A percentile compares a stretch with the other conserved stretches of the same genome.
Evolutionary conservation across 2,113 vertebrate genomes (phyloP).

Genomic region (Notothenia rossii): DNA sequence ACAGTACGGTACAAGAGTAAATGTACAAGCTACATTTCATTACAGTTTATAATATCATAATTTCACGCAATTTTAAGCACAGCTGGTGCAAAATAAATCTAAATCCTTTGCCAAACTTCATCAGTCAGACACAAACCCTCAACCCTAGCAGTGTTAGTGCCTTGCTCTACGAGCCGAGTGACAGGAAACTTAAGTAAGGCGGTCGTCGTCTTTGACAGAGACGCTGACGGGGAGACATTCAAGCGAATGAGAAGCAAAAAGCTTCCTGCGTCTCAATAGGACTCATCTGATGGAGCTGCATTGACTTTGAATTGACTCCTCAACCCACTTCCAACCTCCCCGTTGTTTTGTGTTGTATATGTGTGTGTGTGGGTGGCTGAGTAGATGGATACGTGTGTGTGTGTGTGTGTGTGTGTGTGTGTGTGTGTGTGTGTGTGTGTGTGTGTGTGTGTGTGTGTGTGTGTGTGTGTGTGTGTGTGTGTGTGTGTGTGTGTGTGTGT

Average conservation of each 20-base stretch:
- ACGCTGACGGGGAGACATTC: conserved; percentile 3
- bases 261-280: conserved; percentile 51
- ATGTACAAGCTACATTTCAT: too few species aligned
- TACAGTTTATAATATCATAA: too few species aligned
- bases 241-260: conserved; percentile 7
- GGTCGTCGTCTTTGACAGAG: neutral
- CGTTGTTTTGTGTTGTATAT: conserved; percentile 45
- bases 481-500: neutral
- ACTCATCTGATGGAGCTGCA: conserved; percentile 42
- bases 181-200: neutral
- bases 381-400: neutral
- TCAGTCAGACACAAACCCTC: neutral
- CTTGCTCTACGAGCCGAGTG: neutral
- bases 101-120: neutral
- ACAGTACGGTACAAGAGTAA: too few species aligned
- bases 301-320: conserved; percentile 63
- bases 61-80: neutral
- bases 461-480: conserved; percentile 20
- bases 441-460: conserved; percentile 1
- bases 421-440: conserved; percentile 8
- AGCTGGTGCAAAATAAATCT: neutral
- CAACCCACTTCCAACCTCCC: conserved; percentile 56
- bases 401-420: neutral
- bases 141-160: neutral
- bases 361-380: neutral